phyloP scores from a whole-genome alignment of 2,888 invertebrate species.

The Mesorhabditis sp. region DNA sequence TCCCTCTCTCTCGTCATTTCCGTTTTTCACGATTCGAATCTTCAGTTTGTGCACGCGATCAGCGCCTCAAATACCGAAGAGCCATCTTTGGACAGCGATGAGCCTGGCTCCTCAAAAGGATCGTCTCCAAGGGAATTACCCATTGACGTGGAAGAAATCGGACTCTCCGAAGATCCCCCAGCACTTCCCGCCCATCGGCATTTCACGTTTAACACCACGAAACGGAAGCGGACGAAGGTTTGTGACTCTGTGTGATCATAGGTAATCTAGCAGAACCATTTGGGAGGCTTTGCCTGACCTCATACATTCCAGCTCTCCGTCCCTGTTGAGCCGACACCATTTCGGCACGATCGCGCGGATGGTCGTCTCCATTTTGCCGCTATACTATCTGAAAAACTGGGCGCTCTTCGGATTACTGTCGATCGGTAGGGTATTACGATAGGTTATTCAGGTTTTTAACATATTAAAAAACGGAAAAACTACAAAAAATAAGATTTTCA shows the following conservation, averaged over 20 bases:
- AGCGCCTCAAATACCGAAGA: too few species aligned
- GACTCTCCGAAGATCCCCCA: neutral
- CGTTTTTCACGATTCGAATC: too few species aligned
- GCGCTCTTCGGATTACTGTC: neutral
- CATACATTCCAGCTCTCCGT: neutral
- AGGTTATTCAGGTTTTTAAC: too few species aligned
- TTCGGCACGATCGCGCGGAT: neutral
- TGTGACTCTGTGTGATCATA: neutral
- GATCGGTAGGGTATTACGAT: neutral
- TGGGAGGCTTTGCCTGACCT: neutral
- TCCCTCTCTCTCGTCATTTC: too few species aligned
- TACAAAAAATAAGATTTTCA: too few species aligned
- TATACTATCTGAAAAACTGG: conserved; percentile 1
- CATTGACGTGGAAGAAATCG: too few species aligned
- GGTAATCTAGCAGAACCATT: neutral
- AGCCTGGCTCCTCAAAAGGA: too few species aligned
- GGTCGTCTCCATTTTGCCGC: neutral
- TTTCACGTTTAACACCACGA: neutral
- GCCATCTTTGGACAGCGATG: too few species aligned
- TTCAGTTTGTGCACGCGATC: too few species aligned
- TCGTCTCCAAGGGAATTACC: too few species aligned
- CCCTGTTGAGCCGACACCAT: conserved; percentile 3
- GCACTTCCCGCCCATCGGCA: neutral
- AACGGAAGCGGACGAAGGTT: neutral
- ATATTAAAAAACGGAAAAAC: too few species aligned